Evolutionary conservation across 2,113 vertebrate genomes (phyloP), one percentile per base, ranked within the genome.

Genomic region (Oncorhynchus gorbuscha): DNA sequence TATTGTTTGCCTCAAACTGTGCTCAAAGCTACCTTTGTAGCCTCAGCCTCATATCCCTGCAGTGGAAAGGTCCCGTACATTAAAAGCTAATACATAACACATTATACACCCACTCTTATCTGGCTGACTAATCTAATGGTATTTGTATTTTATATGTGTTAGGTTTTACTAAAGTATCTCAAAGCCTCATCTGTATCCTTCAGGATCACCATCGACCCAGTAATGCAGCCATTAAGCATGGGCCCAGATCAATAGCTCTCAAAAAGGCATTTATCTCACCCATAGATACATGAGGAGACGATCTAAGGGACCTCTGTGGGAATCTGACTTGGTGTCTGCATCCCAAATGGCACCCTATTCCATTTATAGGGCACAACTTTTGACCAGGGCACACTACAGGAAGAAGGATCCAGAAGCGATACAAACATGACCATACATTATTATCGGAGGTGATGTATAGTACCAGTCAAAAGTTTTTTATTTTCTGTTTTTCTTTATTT

Each of bases 191-290:
- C 39, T 70, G 39, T 70, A 49, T 12, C 45, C 5, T 24, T 48
- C 39, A 70, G 39, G 5, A 3, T 48, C 64, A 13, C 20, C 39
- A 70, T 70, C 22, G 39, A 70, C n/a, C 69, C n/a, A 4, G 69
- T 48, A 22, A 70, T 70, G 69, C 69, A 70, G 45, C 39, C 39
- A 70, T 70, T 70, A 70, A 48, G 69, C 35, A n/a, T 3, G 26
- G 8, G 39, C 45, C 22, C n/a, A 3, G 69, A 70, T 70, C 39
- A 48, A 70, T 70, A 48, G 39, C 35, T 49, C 39, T n/a, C n/a
- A 70, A n/a, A 70, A 70, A 24, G 39, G 69, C 39, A 70, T 70
- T 49, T 32, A 70, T 70, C 69, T 24, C 20, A 45, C 20, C 14
- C 39, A 3, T 18, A 16, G 59, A 74, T 74, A 30, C 8, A 70